Evolutionary conservation across 2,888 invertebrate species (phyloP).

Genomic region (Heteropelma amictum): DNA sequence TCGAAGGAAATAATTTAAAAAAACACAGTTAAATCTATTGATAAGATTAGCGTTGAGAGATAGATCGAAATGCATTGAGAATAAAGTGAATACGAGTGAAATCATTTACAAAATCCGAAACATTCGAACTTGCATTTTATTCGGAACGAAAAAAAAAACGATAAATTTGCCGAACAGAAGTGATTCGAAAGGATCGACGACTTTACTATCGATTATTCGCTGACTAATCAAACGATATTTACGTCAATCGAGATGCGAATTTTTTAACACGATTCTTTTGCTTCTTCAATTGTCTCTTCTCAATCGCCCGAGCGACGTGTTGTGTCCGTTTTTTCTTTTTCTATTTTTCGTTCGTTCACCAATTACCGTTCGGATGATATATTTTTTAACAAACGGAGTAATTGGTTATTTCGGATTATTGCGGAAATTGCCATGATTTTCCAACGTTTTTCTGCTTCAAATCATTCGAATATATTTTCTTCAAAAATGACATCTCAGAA

Average conservation of each 20-base stretch:
- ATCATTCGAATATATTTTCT: neutral
- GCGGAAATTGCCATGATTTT: constrained; percentile 38
- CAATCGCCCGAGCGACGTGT: neutral
- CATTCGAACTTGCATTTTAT: constrained; percentile 38
- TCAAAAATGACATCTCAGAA: neutral
- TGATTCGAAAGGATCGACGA: constrained; percentile 25
- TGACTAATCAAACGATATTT: constrained; percentile 36
- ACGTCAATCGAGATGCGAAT: constrained; percentile 21
- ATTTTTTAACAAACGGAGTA: constrained; percentile 24
- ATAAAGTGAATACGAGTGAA: constrained; percentile 31
- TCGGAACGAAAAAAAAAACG: neutral
- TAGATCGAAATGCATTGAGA: constrained; percentile 41
- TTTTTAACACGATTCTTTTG: constrained; percentile 28
- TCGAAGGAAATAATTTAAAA: constrained; percentile 7
- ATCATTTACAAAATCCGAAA: constrained; percentile 50
- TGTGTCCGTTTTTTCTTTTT: constrained; percentile 3
- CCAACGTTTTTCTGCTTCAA: neutral
- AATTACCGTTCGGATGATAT: constrained; percentile 36
- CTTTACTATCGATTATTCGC: constrained; percentile 37
- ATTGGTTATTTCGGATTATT: constrained; percentile 41
- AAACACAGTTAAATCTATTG: constrained; percentile 18
- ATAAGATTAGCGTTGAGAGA: constrained; percentile 38
- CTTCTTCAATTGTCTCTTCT: constrained; percentile 21
- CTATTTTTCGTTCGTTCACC: neutral
- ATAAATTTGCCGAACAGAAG: constrained; percentile 18